Evolutionary conservation across 1,140 invertebrate genomes (phyloP).

Genomic region (Ylistrum balloti): DNA sequence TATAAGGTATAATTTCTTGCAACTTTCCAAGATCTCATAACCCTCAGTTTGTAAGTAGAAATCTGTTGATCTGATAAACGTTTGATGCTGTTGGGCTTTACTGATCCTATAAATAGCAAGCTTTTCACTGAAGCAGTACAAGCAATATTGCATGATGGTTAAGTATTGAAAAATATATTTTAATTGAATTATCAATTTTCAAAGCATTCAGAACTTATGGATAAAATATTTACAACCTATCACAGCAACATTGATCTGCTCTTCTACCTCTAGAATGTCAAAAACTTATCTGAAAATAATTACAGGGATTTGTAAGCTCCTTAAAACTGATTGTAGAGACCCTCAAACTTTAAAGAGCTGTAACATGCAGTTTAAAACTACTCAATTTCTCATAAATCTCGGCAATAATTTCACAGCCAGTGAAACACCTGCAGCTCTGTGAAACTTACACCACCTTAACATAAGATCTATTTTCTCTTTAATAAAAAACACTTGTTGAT

Average conservation of each 20-base stretch:
- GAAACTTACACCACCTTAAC: not conserved
- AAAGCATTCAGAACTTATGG: not conserved
- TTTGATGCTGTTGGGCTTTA: not conserved
- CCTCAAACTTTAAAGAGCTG: not conserved
- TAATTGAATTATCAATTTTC: not conserved
- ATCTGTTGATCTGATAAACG: not conserved
- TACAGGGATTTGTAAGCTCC: not conserved
- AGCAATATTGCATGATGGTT: not conserved
- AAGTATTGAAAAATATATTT: too few species aligned
- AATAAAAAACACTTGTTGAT: not conserved
- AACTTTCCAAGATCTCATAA: not conserved
- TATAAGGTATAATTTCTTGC: not conserved
- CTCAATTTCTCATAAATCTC: slow-evolving; percentile 10
- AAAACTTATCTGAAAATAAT: not conserved
- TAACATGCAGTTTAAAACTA: slow-evolving; percentile 29
- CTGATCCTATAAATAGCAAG: not conserved
- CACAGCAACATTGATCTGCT: not conserved
- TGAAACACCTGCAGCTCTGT: not conserved
- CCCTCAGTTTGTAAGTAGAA: not conserved
- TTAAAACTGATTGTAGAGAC: not conserved
- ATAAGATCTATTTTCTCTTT: not conserved
- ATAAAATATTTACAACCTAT: not conserved
- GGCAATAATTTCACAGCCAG: slow-evolving; percentile 33
- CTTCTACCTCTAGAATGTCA: not conserved
- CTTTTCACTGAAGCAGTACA: not conserved